Conservation (phyloP, 2,113 vertebrate genomes). For the Festucalex cinctus region DNA sequence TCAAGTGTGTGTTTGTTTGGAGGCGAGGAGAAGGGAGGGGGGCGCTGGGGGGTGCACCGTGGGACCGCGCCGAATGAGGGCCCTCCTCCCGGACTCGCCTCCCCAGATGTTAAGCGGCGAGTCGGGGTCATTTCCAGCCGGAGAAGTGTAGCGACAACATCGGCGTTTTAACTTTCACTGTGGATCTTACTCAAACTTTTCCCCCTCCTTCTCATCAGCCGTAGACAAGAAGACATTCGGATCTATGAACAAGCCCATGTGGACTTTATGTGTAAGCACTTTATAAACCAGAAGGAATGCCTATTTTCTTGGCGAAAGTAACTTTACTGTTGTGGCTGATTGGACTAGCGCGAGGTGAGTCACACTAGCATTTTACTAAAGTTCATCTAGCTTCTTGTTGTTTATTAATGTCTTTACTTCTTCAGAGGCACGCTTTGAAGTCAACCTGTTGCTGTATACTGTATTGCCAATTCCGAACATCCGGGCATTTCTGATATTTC, state of each 20-base stretch:
- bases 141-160: conserved; percentile 55
- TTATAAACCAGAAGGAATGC: conserved; percentile 73
- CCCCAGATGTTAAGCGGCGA: conserved; percentile 46
- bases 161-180: conserved; percentile 12
- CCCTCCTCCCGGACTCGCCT: conserved; percentile 23
- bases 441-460: background rate
- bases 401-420: too few relatives aligned
- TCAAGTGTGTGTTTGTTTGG: conserved; percentile 6
- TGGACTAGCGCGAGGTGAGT: conserved; percentile 69
- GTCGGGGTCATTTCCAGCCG: conserved; percentile 58
- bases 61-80: background rate
- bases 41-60: conserved; percentile 1
- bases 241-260: conserved; percentile 73
- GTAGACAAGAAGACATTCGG: conserved; percentile 47
- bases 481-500: too few relatives aligned
- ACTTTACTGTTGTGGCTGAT: conserved; percentile 68
- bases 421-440: too few relatives aligned
- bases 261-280: conserved; percentile 57
- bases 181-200: conserved; percentile 48
- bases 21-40: background rate
- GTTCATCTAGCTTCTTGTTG: too few relatives aligned
- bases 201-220: conserved; percentile 15
- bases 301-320: conserved; percentile 70
- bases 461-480: too few relatives aligned
- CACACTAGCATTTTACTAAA: background rate